Percentiles rank a stretch among this genome's conserved stretches.
phyloP scores from a whole-genome alignment of 2,888 invertebrate genomes.

The Eudemis profundana region DNA sequence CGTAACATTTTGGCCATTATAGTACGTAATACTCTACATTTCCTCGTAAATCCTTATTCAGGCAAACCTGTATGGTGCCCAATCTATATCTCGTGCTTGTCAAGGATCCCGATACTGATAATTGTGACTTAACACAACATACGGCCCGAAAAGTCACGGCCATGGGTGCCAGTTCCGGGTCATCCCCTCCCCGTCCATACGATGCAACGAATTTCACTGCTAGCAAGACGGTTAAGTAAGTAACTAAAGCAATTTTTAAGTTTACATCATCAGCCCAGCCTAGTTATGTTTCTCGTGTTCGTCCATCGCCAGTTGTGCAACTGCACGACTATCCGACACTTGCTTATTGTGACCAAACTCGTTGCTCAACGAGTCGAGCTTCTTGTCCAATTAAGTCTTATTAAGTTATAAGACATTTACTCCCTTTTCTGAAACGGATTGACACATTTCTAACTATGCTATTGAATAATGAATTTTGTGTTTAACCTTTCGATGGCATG shows the following conservation, averaged over 20 bases:
- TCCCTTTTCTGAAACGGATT: constrained; percentile 52
- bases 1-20: no score
- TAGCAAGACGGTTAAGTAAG: constrained; percentile 76
- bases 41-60: neutral
- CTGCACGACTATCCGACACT: constrained; percentile 78
- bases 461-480: constrained; percentile 23
- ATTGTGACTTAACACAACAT: constrained; percentile 31
- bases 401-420: constrained; percentile 66
- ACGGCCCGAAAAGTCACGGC: constrained; percentile 61
- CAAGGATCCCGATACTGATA: constrained; percentile 13
- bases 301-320: constrained; percentile 82
- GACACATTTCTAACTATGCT: constrained; percentile 24
- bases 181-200: constrained; percentile 69
- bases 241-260: constrained; percentile 84
- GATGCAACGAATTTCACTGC: constrained; percentile 77
- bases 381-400: constrained; percentile 80
- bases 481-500: constrained; percentile 27
- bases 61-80: neutral
- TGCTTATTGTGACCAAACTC: constrained; percentile 78
- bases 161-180: constrained; percentile 76
- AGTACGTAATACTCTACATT: no score
- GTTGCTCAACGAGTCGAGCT: constrained; percentile 80
- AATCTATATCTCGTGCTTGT: neutral
- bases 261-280: constrained; percentile 84
- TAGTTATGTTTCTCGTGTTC: constrained; percentile 85